A percentile compares a stretch with the other conserved stretches of the same genome.
Evolutionary conservation across 2,797 vertebrate species (phyloP).

Genomic region (Chelonia mydas): DNA sequence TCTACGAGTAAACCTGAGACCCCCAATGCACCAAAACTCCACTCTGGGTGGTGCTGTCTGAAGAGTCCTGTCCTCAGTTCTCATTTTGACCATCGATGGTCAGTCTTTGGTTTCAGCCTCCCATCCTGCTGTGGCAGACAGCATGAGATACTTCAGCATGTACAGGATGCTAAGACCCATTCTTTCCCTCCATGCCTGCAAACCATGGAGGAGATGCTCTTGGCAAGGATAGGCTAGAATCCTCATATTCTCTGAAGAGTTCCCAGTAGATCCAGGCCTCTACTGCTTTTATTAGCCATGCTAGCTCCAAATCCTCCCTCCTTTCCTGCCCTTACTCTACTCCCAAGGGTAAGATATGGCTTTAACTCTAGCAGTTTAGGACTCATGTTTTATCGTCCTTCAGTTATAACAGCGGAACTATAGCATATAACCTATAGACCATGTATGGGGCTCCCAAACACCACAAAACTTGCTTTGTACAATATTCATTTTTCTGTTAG

Average conservation of each 20-base stretch:
- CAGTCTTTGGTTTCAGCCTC: not conserved
- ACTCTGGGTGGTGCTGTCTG: not conserved
- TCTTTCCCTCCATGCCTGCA: not conserved
- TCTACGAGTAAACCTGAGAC: not conserved
- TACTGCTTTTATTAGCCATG: not conserved
- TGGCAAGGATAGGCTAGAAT: fast-evolving
- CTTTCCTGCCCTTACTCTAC: not conserved
- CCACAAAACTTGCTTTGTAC: not conserved
- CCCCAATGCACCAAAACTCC: not conserved
- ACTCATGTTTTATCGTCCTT: not conserved
- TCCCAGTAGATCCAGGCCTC: not conserved
- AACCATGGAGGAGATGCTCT: not conserved
- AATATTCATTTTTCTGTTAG: not conserved
- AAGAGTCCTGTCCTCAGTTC: not conserved
- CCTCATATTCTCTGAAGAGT: not conserved
- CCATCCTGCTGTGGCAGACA: not conserved
- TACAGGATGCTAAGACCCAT: not conserved
- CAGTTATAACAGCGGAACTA: not conserved
- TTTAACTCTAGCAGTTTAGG: not conserved
- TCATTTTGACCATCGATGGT: not conserved
- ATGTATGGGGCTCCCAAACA: not conserved
- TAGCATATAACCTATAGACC: not conserved
- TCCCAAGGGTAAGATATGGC: not conserved
- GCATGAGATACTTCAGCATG: not conserved
- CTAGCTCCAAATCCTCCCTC: not conserved